A percentile compares a stretch with the other conserved stretches of the same genome.
Evolutionary conservation across 2,797 vertebrate species (phyloP).

Genomic region (Chaenodraco wilsoni): DNA sequence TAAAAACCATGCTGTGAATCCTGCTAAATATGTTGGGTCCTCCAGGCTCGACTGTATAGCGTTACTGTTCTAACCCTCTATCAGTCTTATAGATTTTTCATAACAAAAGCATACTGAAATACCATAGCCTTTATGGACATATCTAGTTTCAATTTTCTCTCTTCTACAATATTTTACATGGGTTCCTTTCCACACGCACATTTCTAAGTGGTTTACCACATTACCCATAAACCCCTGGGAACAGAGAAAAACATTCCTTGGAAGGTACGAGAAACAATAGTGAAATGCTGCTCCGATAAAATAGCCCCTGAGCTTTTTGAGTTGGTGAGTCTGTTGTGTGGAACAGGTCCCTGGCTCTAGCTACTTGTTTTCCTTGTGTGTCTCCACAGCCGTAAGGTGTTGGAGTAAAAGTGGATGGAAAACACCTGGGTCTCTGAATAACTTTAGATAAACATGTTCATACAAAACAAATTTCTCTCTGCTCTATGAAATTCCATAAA

Average conservation of each 20-base stretch:
- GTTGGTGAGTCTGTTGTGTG: constrained; percentile 22
- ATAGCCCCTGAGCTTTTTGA: constrained; percentile 45
- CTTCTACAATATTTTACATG: constrained; percentile 42
- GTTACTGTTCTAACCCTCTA: constrained; percentile 48
- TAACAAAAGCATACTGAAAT: constrained; percentile 40
- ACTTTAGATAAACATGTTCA: constrained; percentile 5
- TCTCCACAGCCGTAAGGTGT: constrained; percentile 10
- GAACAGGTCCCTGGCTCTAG: constrained; percentile 44
- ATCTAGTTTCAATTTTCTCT: constrained; percentile 61
- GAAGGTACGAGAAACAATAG: constrained; percentile 61
- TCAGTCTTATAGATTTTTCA: constrained; percentile 44
- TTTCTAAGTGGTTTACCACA: constrained; percentile 66
- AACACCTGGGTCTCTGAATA: constrained; percentile 38
- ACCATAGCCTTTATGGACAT: constrained; percentile 59
- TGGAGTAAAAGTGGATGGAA: constrained; percentile 37
- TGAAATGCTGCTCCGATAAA: constrained; percentile 66
- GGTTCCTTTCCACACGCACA: constrained; percentile 59
- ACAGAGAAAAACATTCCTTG: constrained; percentile 62
- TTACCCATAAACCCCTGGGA: constrained; percentile 70
- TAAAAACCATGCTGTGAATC: constrained; percentile 45
- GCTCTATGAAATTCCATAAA: background rate
- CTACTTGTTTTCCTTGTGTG: constrained; percentile 30
- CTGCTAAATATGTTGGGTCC: constrained; percentile 21
- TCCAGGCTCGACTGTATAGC: constrained; percentile 15
- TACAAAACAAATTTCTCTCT: background rate